Conservation (phyloP, 2,797 vertebrate genomes). For the Vireo griseus region DNA sequence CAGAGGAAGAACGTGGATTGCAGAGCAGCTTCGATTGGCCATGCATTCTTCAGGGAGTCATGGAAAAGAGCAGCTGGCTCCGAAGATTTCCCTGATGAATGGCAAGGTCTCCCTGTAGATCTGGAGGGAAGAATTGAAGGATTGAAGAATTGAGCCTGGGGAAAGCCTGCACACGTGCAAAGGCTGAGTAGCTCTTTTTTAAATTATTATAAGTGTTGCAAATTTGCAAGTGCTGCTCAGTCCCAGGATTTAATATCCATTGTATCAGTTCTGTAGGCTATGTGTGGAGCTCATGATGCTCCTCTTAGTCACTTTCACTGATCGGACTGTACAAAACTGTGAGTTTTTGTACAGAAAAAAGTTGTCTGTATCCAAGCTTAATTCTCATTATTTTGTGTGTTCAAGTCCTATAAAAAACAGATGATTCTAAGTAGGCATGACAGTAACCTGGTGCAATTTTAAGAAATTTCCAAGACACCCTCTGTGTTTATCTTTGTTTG, state of each 20-base stretch:
- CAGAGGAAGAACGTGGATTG: neutral
- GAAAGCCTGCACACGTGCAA: neutral
- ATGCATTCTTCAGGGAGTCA: neutral
- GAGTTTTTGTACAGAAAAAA: neutral
- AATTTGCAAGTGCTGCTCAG: neutral
- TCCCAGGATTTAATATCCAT: neutral
- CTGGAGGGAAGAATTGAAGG: neutral
- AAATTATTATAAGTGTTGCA: neutral
- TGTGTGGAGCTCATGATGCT: neutral
- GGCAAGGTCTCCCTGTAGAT: neutral
- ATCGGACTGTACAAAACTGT: neutral
- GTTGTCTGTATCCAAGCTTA: neutral
- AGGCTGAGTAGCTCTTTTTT: neutral
- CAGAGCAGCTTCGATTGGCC: neutral
- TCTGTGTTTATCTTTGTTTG: conserved; percentile 40
- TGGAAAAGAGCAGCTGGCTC: neutral
- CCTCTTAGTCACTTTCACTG: neutral
- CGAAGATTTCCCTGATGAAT: neutral
- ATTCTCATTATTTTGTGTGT: neutral
- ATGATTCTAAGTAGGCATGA: neutral
- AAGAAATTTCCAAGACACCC: neutral
- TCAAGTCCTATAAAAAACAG: neutral
- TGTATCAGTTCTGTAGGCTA: neutral
- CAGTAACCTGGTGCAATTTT: neutral
- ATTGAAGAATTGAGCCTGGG: neutral